Evolutionary conservation across 2,888 invertebrate genomes (phyloP), one percentile per base, ranked within the genome.

Genomic region (Eupsilia transversa): DNA sequence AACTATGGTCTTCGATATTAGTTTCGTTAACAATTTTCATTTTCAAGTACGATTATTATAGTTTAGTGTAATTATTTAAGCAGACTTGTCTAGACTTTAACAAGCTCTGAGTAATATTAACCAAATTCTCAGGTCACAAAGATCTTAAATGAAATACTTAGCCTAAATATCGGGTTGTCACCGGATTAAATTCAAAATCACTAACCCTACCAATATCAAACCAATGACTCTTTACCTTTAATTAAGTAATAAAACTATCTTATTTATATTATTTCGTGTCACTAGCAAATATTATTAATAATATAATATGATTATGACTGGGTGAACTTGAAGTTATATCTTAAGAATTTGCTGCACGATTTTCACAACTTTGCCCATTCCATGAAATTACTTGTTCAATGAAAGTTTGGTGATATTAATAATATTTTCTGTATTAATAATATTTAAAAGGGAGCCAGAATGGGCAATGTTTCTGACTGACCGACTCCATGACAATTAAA

Each of bases 321-420:
- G 49, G 3, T 72, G 63, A 38, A 49, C n/a, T 68, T 72, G 77
- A 65, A n/a, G n/a, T n/a, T n/a, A n/a, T 49, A 68, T 56, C 30
- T 46, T 49, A 57, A 66, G 66, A 70, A 78, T 75, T 75, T 17
- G 63, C 3, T 68, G 20, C 52, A 30, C 46, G n/a, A 46, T 35
- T 23, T 27, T 52, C 38, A 3, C 5, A 79, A 79, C 54, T 80
- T 75, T 27, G 14, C 14, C 30, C 27, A 64, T 68, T 75, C 71
- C 23, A 14, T 30, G 59, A 54, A 68, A 71, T 23, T 30, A 64
- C 35, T 76, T 30, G 7, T 52, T 9, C 63, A 56, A 49, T 61
- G 43, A 57, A 23, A 54, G 17, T 57, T 27, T 60, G n/a, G 38
- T 33, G 30, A 27, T 27, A 54, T 54, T 63, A 64, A 17, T 23